phyloP scores from a whole-genome alignment of 2,113 vertebrate species.

The Cynocephalus volans region DNA sequence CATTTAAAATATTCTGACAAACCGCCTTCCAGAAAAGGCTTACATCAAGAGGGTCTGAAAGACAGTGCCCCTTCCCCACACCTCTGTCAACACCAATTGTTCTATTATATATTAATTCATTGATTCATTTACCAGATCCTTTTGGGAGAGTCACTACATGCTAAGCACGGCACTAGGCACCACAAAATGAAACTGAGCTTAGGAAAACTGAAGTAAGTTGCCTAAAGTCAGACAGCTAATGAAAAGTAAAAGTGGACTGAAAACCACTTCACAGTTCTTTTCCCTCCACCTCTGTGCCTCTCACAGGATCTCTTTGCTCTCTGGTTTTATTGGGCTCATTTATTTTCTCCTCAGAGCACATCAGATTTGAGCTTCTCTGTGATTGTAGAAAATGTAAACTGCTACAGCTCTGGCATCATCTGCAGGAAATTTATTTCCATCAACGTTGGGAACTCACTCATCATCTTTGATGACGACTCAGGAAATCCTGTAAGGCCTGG shows the following conservation, averaged over 20 bases:
- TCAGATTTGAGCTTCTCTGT: constrained; percentile 91
- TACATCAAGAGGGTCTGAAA: neutral
- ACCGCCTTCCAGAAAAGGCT: neutral
- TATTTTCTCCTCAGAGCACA: constrained; percentile 89
- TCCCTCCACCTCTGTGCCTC: neutral
- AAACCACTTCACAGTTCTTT: neutral
- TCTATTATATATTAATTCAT: too few species aligned
- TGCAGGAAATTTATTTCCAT: constrained; percentile 95
- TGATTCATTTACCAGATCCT: neutral
- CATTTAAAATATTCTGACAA: neutral
- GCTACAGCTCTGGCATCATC: constrained; percentile 94
- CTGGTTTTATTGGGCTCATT: neutral
- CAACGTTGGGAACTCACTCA: constrained; percentile 91
- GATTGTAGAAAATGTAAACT: constrained; percentile 94
- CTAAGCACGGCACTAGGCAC: neutral
- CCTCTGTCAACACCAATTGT: accelerated
- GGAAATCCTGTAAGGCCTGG: constrained; percentile 93
- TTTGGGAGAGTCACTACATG: neutral
- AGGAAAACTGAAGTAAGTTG: neutral
- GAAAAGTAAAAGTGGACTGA: neutral
- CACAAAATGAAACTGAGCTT: neutral
- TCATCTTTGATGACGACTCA: constrained; percentile 94
- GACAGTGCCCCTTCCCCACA: neutral
- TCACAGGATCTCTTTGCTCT: neutral
- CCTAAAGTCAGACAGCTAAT: neutral